These are phyloP conservation scores for Trachymyrmex cornetzi DNA, from an alignment of 1,140 invertebrate genomes.

Conservation along the genomic window DNA sequence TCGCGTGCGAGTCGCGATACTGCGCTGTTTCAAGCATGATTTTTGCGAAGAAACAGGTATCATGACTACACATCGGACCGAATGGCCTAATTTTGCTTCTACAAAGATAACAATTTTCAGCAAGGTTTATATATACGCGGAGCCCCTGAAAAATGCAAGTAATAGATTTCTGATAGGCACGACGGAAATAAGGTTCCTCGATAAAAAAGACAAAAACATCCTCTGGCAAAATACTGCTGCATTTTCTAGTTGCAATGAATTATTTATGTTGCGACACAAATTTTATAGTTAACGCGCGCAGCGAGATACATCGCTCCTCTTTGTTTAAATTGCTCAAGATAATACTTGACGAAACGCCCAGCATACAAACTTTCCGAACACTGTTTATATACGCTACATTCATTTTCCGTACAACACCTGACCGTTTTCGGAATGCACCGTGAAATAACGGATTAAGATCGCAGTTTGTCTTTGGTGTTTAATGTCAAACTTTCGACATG, in stretches of 20 bases:
- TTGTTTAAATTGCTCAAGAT: neutral
- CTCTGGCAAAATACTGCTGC: neutral
- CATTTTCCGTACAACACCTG: slow-evolving; percentile 36
- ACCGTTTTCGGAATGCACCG: slow-evolving; percentile 6
- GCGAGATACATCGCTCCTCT: neutral
- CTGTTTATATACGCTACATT: slow-evolving; percentile 21
- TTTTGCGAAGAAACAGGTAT: slow-evolving; percentile 41
- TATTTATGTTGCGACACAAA: slow-evolving; percentile 35
- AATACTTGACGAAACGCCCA: slow-evolving; percentile 3
- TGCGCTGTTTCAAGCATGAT: slow-evolving; percentile 10
- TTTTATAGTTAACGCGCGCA: slow-evolving; percentile 23
- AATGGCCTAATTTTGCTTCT: slow-evolving; percentile 38
- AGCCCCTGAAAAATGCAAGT: slow-evolving; percentile 49
- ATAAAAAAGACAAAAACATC: slow-evolving; percentile 32
- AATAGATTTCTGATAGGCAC: slow-evolving; percentile 54
- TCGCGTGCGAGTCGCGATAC: slow-evolving; percentile 36
- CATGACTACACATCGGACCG: neutral
- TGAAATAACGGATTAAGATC: slow-evolving; percentile 53
- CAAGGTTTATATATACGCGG: neutral
- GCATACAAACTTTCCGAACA: slow-evolving; percentile 1
- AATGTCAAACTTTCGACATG: slow-evolving; percentile 23
- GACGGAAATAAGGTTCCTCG: slow-evolving; percentile 34
- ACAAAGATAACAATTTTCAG: slow-evolving; percentile 26
- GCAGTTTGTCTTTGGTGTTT: slow-evolving; percentile 52
- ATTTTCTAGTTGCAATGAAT: slow-evolving; percentile 34